Evolutionary conservation across 2,113 vertebrate species (phyloP), one percentile per base, ranked within the genome.

Genomic region (Myocastor coypus): DNA sequence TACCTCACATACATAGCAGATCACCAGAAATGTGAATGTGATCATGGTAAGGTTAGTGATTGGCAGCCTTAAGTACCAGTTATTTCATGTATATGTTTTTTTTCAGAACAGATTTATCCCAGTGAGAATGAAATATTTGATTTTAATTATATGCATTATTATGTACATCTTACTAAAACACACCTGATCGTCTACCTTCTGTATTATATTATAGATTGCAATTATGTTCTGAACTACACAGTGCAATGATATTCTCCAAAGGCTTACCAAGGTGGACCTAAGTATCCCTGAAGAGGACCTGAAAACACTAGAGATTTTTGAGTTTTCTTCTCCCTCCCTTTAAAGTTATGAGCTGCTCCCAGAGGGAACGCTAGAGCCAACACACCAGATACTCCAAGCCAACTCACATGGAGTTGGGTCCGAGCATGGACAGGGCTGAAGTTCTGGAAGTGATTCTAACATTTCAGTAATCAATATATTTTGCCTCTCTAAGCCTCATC

Each of bases 161-260:
- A 14, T 87, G 17, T 71, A 85, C 80, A 42, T 77, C 32, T 83
- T 78, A 64, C n/a, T 68, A 86, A 92, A 95, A 77, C 63, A 69
- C 42, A 83, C 87, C 55, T 7, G 37, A 55, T 59, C 71, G 50
- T 85, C 40, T 42, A 40, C 26, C 59, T 92, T 30, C 89, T 46
- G 30, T 37, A 66, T 86, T n/a, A 55, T 30, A 80, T 80, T 73
- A 66, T 17, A 7, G 42, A 78, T 5, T 66, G 26, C 24, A 80
- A 30, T 86, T 77, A 42, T 13, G 59, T 92, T 94, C 80, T 86
- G 57, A n/a, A 59, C 24, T 83, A 59, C 11, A 40, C 1, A n/a
- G 64, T 34, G 24, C 30, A 63, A 69, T 30, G 13, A 34, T 55
- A 26, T 59, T 32, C 24, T 89, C 61, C 80, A 71, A 52, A 55